Evolutionary conservation across 2,797 vertebrate genomes (phyloP), one percentile per base, ranked within the genome.

Genomic region (Apogon hyalosoma): DNA sequence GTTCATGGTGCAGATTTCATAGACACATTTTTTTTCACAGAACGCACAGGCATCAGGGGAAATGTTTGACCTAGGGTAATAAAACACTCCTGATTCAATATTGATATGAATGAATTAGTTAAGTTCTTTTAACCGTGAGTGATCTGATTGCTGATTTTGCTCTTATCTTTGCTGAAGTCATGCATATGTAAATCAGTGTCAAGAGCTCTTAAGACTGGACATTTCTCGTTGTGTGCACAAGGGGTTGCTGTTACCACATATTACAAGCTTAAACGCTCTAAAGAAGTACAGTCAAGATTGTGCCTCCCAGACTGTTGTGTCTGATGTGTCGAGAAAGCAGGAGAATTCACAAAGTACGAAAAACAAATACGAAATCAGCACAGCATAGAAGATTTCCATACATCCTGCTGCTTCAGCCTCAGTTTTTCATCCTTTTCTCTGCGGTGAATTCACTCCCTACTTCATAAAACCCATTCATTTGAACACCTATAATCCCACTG

Each of bases 191-290:
- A 19, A 40, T 58, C 21, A 64, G 7, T 15, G 39, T 75, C 52
- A 63, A 42, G 46, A 31, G 45, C 41, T 73, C 48, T 33, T 45
- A 12, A 47, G 47, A 9, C 46, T 1, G 13, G 24, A n/a, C 56
- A 67, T 60, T 90, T 73, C 84, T 57, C 28, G 56, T 2, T 58
- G 15, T 9, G 45, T 71, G 39, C 91, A 90, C 90, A 76, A 85
- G 91, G 86, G 84, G 88, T 31, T 75, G 84, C 91, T 91, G 78
- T 90, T 75, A 61, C 72, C 81, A 73, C 86, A 56, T 62, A 42
- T 15, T 61, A 49, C 36, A 69, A 15, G 6, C 62, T 64, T 41
- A 24, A 21, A 41, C 70, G 15, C 42, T 48, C 12, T 7, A 18
- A 12, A 7, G 7, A 46, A 53, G 46, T 40, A 31, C 55, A 43